These are phyloP conservation scores for Perithous albicinctus DNA, from an alignment of 2,888 invertebrate species.

Conservation along the genomic window DNA sequence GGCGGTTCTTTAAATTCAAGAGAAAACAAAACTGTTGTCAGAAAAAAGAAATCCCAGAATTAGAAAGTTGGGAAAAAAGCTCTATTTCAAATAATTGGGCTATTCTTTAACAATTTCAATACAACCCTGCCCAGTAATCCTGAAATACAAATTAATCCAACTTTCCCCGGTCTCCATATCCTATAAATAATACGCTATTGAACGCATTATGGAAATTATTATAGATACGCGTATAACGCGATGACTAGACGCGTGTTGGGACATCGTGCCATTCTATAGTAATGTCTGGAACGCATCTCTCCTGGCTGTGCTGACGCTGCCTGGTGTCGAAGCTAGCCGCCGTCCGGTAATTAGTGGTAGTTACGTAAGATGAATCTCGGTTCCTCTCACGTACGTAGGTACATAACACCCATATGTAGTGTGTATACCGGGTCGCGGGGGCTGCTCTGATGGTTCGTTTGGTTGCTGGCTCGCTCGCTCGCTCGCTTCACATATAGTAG, in stretches of 20 bases:
- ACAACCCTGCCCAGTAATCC: too few relatives aligned
- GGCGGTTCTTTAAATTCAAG: too few relatives aligned
- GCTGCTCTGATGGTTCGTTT: constrained; percentile 32
- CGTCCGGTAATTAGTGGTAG: constrained; percentile 75
- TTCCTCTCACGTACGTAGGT: constrained; percentile 35
- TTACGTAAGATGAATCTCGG: constrained; percentile 76
- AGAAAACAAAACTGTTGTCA: too few relatives aligned
- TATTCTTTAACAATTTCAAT: too few relatives aligned
- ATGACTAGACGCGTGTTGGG: constrained; percentile 25
- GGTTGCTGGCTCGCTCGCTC: constrained; percentile 34
- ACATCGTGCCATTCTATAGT: background rate
- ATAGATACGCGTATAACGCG: background rate
- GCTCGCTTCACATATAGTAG: constrained; percentile 32
- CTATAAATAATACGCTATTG: background rate
- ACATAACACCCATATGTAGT: constrained; percentile 69
- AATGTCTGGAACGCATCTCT: background rate
- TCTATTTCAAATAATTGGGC: too few relatives aligned
- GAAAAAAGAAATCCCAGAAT: too few relatives aligned
- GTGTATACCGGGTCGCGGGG: constrained; percentile 57
- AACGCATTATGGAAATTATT: background rate
- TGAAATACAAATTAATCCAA: too few relatives aligned
- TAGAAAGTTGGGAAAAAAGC: too few relatives aligned
- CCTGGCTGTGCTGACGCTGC: background rate
- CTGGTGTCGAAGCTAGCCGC: constrained; percentile 23
- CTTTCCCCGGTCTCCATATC: background rate